Percentiles rank a stretch among this genome's conserved stretches.
Evolutionary conservation across 1,140 invertebrate genomes (phyloP).

Genomic region (Drosophila punjabiensis): DNA sequence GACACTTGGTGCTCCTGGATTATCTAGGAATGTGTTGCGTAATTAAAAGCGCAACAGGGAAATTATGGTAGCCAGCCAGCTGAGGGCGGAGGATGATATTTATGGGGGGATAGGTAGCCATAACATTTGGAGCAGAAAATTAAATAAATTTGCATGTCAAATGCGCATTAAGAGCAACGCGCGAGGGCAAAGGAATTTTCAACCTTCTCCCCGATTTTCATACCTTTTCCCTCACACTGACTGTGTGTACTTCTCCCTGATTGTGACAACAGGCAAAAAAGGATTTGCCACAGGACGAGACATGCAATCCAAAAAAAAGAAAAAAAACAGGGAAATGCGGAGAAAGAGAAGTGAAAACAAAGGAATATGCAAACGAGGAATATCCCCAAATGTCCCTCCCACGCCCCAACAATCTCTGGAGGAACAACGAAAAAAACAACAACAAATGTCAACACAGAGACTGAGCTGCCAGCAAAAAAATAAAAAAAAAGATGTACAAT

Average conservation of each 20-base stretch:
- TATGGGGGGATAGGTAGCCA: slow-evolving; percentile 27
- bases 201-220: background rate
- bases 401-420: slow-evolving; percentile 28
- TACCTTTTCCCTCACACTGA: background rate
- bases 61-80: background rate
- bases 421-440: slow-evolving; percentile 41
- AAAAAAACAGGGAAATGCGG: slow-evolving; percentile 14
- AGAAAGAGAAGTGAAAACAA: slow-evolving; percentile 41
- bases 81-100: background rate
- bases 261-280: slow-evolving; percentile 69
- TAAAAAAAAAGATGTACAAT: slow-evolving; percentile 28
- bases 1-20: background rate
- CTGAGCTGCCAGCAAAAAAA: slow-evolving; percentile 21
- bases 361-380: slow-evolving; percentile 54
- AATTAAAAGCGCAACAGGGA: slow-evolving; percentile 78
- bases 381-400: slow-evolving; percentile 8
- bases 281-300: slow-evolving; percentile 68
- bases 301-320: slow-evolving; percentile 34
- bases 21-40: slow-evolving; percentile 57
- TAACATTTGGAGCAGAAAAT: slow-evolving; percentile 78
- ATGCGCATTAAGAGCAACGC: slow-evolving; percentile 72
- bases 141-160: slow-evolving; percentile 84
- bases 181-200: slow-evolving; percentile 25
- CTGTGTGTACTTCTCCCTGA: slow-evolving; percentile 48
- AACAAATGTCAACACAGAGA: slow-evolving; percentile 54